Evolutionary conservation across 2,888 invertebrate species (phyloP).

Genomic region (Amiota minor): DNA sequence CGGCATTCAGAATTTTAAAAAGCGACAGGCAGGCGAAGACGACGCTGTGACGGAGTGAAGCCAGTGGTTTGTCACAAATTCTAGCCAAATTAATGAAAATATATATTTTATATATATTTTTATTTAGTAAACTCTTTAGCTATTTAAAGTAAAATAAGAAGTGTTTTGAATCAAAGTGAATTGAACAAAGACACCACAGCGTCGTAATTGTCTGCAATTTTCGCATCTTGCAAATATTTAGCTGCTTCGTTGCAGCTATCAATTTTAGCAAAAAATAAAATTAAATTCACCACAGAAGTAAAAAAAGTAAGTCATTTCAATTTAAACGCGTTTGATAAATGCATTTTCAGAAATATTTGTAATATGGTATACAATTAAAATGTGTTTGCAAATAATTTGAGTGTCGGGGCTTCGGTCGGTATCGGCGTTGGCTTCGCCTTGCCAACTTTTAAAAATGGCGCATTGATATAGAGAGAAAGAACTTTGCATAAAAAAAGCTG

Average conservation of each 20-base stretch:
- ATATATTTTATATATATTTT: too few relatives aligned
- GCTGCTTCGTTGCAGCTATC: background rate
- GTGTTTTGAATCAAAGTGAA: too few relatives aligned
- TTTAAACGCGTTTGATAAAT: background rate
- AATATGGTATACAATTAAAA: background rate
- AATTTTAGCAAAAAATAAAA: background rate
- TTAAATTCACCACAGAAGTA: background rate
- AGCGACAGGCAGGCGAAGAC: background rate
- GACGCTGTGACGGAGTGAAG: background rate
- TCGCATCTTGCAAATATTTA: constrained; percentile 17
- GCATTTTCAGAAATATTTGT: background rate
- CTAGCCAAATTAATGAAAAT: too few relatives aligned
- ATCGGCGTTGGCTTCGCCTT: too few relatives aligned
- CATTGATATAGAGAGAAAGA: constrained; percentile 31
- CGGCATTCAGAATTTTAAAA: too few relatives aligned
- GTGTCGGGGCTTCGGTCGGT: background rate
- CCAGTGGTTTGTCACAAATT: background rate
- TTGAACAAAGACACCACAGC: background rate
- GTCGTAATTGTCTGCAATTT: constrained; percentile 27
- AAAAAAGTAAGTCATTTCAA: background rate
- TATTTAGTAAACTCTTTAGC: too few relatives aligned
- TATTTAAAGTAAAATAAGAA: too few relatives aligned
- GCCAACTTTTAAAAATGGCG: constrained; percentile 52
- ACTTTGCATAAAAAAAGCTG: background rate
- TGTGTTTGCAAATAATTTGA: background rate